Percentiles rank a stretch among this genome's conserved stretches.
Conservation (phyloP, 1,140 invertebrate species). For the Euwallacea fornicatus region DNA sequence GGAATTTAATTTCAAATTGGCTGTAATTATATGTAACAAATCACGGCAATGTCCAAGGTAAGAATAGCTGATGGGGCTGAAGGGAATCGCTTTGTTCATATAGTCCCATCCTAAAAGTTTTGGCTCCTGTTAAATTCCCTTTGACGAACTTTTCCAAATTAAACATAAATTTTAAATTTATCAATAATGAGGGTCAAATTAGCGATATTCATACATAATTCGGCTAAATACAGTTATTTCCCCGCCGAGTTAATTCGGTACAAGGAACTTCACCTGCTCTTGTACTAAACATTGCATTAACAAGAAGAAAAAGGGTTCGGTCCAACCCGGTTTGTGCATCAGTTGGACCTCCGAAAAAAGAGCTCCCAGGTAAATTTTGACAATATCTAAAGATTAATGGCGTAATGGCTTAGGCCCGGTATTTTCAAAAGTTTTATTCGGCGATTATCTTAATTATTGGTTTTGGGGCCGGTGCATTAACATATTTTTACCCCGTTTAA, state of each 20-base stretch:
- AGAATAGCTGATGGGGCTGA: conserved; percentile 1
- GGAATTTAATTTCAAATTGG: conserved; percentile 14
- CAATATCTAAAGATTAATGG: conserved; percentile 46
- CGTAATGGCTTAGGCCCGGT: conserved; percentile 41
- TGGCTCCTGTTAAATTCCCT: too few relatives aligned
- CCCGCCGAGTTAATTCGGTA: background rate
- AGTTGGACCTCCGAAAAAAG: conserved; percentile 21
- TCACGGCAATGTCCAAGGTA: conserved; percentile 31
- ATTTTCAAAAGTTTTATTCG: conserved; percentile 43
- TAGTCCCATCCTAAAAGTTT: too few relatives aligned
- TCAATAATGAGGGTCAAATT: background rate
- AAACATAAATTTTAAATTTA: background rate
- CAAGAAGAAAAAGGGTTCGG: conserved; percentile 7
- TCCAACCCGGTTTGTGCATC: conserved; percentile 27
- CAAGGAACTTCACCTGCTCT: background rate
- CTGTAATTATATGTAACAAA: conserved; percentile 37
- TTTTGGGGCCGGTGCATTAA: conserved; percentile 43
- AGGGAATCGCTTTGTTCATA: too few relatives aligned
- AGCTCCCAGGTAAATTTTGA: conserved; percentile 40
- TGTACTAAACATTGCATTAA: background rate
- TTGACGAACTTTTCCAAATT: background rate
- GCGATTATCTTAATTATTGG: conserved; percentile 47
- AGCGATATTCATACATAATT: conserved; percentile 7
- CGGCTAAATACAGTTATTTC: background rate
- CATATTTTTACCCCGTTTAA: conserved; percentile 38